Base-by-base conservation (phyloP, 2,113 vertebrate species). In the Pterocles gutturalis region DNA sequence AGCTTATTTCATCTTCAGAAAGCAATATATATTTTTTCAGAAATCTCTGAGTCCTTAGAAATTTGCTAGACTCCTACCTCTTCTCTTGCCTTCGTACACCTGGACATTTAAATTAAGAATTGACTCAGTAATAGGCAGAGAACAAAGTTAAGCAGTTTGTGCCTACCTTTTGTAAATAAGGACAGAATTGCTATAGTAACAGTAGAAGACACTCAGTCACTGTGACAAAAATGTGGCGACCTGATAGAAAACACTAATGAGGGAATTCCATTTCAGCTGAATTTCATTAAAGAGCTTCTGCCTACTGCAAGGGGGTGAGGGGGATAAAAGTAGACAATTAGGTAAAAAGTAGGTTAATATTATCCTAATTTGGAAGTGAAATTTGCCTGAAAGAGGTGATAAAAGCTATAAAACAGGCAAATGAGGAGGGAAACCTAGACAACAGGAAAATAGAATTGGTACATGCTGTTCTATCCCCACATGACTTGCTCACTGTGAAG, bases 181-280 rank as follows among this genome's bases (percentile, higher is more conserved):
- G 36, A 14, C 33, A 80, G 58, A 72, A 95, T 94, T 89, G 58
- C 62, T 94, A 80, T 81, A 91, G 54, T 94, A 95, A 92, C 53
- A 77, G 41, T 54, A 80, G 45, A 94, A 92, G 45, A 65, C 45
- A 75, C 26, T 87, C 73, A 51, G 72, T 84, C 83, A 92, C 80
- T 57, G 20, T 88, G 87, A 93, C 49, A 96, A 94, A 97, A 92
- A 83, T 18, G 26, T 53, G 38, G 34, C 80, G 91, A 53, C 20
- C 34, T 53, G 51, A 70, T 33, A 94, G 72, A 80, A 76, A 57
- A 76, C 46, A n/a, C 80, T 89, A 93, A 94, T 61, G 58, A 76
- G 28, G 14, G n/a, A 77, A 7, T 81, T 89, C 54, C 69, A 53
- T 77, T 91, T 89, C 58, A 92, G 62, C 19, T 79, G 57, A 76